These are phyloP conservation scores for Nanorana parkeri DNA, from an alignment of 2,113 vertebrate species.

Conservation along the genomic window DNA sequence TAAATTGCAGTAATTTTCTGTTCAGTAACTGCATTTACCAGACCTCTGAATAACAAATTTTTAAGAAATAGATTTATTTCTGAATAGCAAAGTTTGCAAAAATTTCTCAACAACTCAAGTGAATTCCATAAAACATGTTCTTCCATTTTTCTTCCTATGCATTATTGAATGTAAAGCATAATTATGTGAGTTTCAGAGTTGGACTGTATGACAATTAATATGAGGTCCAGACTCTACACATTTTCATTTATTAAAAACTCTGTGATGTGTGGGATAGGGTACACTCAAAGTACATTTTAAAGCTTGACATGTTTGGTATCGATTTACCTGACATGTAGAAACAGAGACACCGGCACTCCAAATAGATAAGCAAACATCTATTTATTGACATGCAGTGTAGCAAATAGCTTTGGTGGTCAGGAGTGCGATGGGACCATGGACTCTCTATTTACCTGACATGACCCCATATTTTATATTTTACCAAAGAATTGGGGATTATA, in stretches of 20 bases:
- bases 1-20: background rate
- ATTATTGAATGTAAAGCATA: constrained; percentile 26
- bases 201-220: constrained; percentile 15
- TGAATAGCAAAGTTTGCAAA: background rate
- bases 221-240: background rate
- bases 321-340: too few species aligned
- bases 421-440: too few species aligned
- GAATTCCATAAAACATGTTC: background rate
- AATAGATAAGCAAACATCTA: too few species aligned
- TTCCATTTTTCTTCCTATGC: background rate
- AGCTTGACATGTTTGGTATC: too few species aligned
- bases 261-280: background rate
- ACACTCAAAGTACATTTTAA: too few species aligned
- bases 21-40: background rate
- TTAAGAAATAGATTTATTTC: background rate
- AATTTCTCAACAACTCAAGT: background rate
- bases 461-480: too few species aligned
- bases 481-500: too few species aligned
- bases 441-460: too few species aligned
- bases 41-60: background rate
- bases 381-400: too few species aligned
- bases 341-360: too few species aligned
- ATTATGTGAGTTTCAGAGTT: background rate
- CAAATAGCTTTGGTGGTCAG: too few species aligned
- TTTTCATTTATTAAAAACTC: constrained; percentile 1